A percentile compares a stretch with the other conserved stretches of the same genome.
phyloP scores from a whole-genome alignment of 53 echinoderm and acorn worm genomes.

The Antedon mediterranea region DNA sequence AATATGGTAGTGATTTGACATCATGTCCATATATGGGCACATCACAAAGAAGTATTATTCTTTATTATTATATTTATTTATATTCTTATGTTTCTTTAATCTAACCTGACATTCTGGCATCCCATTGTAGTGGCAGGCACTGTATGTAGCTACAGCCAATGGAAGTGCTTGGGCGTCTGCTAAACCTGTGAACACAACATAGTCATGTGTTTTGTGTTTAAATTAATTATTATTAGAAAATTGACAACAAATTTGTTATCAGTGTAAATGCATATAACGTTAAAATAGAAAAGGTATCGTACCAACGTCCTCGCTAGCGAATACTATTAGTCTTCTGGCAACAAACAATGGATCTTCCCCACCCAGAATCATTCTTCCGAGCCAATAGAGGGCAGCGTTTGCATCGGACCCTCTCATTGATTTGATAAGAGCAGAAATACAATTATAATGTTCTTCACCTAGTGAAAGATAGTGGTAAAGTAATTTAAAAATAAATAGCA shows the following conservation, averaged over 20 bases:
- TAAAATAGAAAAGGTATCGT: constrained; percentile 15
- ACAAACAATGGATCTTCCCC: constrained; percentile 80
- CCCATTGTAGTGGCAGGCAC: constrained; percentile 67
- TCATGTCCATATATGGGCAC: too few species aligned
- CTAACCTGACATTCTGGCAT: constrained; percentile 91
- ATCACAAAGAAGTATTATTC: too few species aligned
- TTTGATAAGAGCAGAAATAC: constrained; percentile 85
- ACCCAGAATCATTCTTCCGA: constrained; percentile 74
- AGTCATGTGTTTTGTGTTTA: too few species aligned
- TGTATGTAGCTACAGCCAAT: constrained; percentile 63
- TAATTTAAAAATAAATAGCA: neutral
- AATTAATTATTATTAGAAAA: too few species aligned
- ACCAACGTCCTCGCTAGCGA: constrained; percentile 88
- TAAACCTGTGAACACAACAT: constrained; percentile 32
- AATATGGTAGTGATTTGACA: too few species aligned
- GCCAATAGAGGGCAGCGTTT: constrained; percentile 88
- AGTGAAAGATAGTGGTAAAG: neutral
- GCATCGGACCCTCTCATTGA: constrained; percentile 73
- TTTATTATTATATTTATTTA: too few species aligned
- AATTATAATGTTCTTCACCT: constrained; percentile 95
- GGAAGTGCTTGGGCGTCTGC: constrained; percentile 66
- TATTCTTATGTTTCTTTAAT: too few species aligned
- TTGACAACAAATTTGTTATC: too few species aligned
- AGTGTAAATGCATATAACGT: too few species aligned
- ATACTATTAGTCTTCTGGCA: constrained; percentile 71